Evolutionary conservation across 2,888 invertebrate species (phyloP), one percentile per base, ranked within the genome.

Genomic region (Phrixothrix hirtus): DNA sequence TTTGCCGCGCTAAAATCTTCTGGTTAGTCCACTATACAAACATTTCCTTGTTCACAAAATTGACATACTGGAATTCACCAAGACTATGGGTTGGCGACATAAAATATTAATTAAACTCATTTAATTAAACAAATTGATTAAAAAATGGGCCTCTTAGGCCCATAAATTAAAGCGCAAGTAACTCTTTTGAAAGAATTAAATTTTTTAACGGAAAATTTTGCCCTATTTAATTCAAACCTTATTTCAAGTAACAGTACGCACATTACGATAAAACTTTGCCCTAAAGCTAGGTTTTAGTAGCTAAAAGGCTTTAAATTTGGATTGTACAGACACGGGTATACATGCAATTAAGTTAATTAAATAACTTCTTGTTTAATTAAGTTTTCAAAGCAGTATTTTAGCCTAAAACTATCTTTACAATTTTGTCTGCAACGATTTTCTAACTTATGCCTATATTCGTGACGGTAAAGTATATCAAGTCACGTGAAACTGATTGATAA

Each of bases 271-370:
- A 15, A 38, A 15, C 26, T 38, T 38, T 27, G 21, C 37, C 2
- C 15, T 38, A 27, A 38, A 38, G n/a, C n/a, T n/a, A n/a, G n/a
- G 14, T 27, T 38, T 38, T 38, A n/a, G 13, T 25, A 38, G 25
- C 14, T 38, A 38, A 38, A 38, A 26, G 38, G 38, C 26, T 26
- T 38, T 38, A 38, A 38, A 38, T 12, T 38, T 38, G 27, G 38
- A 38, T 38, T 27, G 21, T 15, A 38, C 13, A 16, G 27, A 27
- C 38, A 38, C 26, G 13, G 26, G 27, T 38, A 27, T 27, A 27
- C 38, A 38, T 13, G 27, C 27, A 27, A 12, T 38, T 38, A 38
- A 38, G 27, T 38, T 38, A 38, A 38, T 38, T 38, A 38, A 15
- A 38, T 38, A 13, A 13, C 13, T 38, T 38, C 27, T 26, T 27